Conservation (phyloP, 2,797 vertebrate genomes). For the Sebastes taczanowskii region DNA sequence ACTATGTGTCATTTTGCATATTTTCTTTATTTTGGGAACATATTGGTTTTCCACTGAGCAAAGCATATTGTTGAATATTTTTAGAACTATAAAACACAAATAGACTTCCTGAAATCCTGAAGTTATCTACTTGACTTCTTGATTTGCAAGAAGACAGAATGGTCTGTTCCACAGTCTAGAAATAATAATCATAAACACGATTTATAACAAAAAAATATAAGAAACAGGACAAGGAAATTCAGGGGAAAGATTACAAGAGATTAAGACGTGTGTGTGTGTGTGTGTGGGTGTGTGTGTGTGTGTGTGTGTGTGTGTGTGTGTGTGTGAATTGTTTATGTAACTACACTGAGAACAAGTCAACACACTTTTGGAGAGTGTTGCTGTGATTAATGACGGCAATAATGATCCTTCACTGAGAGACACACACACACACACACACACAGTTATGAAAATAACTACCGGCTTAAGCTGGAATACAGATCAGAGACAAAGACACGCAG, state of each 20-base stretch:
- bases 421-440: background rate
- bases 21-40: background rate
- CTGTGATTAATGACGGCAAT: slow-evolving; percentile 48
- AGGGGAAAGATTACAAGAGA: slow-evolving; percentile 12
- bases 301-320: background rate
- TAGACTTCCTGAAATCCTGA: background rate
- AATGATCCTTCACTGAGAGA: background rate
- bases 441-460: slow-evolving; percentile 4
- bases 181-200: background rate
- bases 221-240: background rate
- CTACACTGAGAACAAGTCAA: slow-evolving; percentile 12
- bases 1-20: background rate
- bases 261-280: background rate
- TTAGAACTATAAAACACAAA: background rate
- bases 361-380: slow-evolving; percentile 18
- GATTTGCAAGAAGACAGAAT: background rate
- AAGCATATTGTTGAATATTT: background rate
- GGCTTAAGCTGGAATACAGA: background rate
- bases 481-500: background rate
- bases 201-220: slow-evolving; percentile 12
- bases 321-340: background rate
- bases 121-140: background rate
- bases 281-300: background rate
- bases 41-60: background rate
- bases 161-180: background rate